Percentiles rank a stretch among this genome's conserved stretches.
Evolutionary conservation across 2,888 invertebrate genomes (phyloP).

Genomic region (Elegia similella): DNA sequence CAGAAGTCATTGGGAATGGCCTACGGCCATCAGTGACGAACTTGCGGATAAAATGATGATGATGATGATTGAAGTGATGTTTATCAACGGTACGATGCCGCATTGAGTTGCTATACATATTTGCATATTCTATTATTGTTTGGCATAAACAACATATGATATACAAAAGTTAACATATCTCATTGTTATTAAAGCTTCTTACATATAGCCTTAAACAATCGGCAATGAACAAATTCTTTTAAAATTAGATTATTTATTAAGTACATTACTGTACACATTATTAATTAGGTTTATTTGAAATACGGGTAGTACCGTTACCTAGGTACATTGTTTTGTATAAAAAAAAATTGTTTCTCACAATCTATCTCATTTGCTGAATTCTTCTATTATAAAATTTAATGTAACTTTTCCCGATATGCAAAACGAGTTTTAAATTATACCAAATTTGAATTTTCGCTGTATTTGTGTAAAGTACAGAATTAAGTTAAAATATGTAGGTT

Average conservation of each 20-base stretch:
- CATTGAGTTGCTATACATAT: not conserved
- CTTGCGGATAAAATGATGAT: too few relatives aligned
- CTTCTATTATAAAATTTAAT: slow-evolving; percentile 37
- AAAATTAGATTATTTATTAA: slow-evolving; percentile 23
- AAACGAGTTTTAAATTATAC: not conserved
- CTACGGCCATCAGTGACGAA: too few relatives aligned
- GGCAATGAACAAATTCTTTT: slow-evolving; percentile 11
- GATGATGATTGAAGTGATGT: too few relatives aligned
- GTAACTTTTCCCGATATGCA: slow-evolving; percentile 23
- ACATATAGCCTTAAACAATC: slow-evolving; percentile 9
- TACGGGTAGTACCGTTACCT: slow-evolving; percentile 27
- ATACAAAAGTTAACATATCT: slow-evolving; percentile 64
- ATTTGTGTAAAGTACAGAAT: not conserved
- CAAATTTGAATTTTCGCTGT: not conserved
- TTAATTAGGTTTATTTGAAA: slow-evolving; percentile 14
- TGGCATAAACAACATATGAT: slow-evolving; percentile 39
- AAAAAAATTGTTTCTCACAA: not conserved
- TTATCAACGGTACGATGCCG: too few relatives aligned
- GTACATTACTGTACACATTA: slow-evolving; percentile 6
- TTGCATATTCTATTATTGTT: slow-evolving; percentile 39
- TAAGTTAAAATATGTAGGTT: not conserved
- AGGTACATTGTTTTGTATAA: slow-evolving; percentile 1
- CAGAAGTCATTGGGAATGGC: too few relatives aligned
- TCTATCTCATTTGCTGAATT: slow-evolving; percentile 27
- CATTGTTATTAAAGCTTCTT: slow-evolving; percentile 47